These are phyloP conservation scores for Agrypnia vestita DNA, from an alignment of 1,140 invertebrate species.

Conservation along the genomic window DNA sequence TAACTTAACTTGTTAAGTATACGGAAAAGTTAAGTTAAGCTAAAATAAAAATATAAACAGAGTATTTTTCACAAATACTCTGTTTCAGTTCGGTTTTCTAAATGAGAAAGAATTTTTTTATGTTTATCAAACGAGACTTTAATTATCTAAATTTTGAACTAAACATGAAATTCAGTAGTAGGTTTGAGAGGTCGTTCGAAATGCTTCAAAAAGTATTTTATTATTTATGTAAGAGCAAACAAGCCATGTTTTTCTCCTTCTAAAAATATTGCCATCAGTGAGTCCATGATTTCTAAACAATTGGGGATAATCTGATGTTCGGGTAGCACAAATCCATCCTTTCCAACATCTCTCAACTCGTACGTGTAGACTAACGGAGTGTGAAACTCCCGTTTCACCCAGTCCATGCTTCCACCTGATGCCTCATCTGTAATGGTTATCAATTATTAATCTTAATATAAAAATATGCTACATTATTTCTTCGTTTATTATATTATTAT, in stretches of 20 bases:
- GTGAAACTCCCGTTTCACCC: constrained; percentile 77
- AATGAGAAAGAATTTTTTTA: no score
- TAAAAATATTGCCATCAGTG: constrained; percentile 75
- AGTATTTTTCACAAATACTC: no score
- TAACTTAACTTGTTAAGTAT: no score
- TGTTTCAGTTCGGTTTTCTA: no score
- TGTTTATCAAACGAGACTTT: no score
- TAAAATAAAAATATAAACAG: no score
- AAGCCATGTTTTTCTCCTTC: constrained; percentile 70
- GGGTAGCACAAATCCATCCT: constrained; percentile 84
- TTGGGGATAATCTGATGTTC: constrained; percentile 82
- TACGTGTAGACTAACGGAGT: constrained; percentile 80
- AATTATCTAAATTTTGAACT: no score
- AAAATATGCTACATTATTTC: neutral
- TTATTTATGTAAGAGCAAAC: constrained; percentile 59
- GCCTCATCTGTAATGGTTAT: constrained; percentile 70
- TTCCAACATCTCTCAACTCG: constrained; percentile 82
- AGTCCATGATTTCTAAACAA: constrained; percentile 80
- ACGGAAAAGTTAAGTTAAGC: no score
- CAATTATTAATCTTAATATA: neutral
- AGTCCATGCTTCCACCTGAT: constrained; percentile 81
- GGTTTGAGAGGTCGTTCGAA: no score
- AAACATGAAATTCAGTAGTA: no score
- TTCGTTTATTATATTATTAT: no score
- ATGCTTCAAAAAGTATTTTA: no score